A percentile compares a stretch with the other conserved stretches of the same genome.
Evolutionary conservation across 1,140 invertebrate species (phyloP).

Genomic region (Drosophila nannoptera): DNA sequence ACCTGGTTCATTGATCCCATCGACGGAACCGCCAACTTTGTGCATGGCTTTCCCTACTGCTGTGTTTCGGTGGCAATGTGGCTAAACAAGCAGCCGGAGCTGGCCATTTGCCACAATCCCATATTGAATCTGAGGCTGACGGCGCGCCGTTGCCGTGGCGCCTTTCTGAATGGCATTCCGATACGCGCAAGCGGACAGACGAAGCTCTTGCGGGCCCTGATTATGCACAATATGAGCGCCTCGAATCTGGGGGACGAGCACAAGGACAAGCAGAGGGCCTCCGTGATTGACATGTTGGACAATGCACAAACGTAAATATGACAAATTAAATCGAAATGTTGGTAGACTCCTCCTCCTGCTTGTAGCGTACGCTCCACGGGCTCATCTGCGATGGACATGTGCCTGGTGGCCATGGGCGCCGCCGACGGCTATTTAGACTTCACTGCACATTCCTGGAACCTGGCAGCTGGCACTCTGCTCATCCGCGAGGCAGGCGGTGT

Average conservation of each 20-base stretch:
- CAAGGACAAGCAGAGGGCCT: not conserved
- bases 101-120: slow-evolving; percentile 93
- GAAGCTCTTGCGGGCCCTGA: not conserved
- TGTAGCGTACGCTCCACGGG: slow-evolving; percentile 87
- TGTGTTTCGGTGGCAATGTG: slow-evolving; percentile 88
- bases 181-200: slow-evolving; percentile 16
- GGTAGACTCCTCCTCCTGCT: not conserved
- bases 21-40: slow-evolving; percentile 93
- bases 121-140: slow-evolving; percentile 83
- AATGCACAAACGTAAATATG: slow-evolving; percentile 19
- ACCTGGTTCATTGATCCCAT: slow-evolving; percentile 98
- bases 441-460: slow-evolving; percentile 93
- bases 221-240: slow-evolving; percentile 11
- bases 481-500: slow-evolving; percentile 94
- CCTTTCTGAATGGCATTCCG: slow-evolving; percentile 8
- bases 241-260: not conserved
- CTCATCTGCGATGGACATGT: slow-evolving; percentile 94
- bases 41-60: slow-evolving; percentile 88
- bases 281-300: not conserved
- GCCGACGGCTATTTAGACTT: slow-evolving; percentile 93
- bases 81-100: slow-evolving; percentile 83
- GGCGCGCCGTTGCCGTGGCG: slow-evolving; percentile 18
- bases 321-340: too few relatives aligned
- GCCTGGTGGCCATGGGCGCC: slow-evolving; percentile 90
- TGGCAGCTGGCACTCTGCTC: slow-evolving; percentile 91